Conservation (phyloP, 2,888 invertebrate genomes). For the Brenthis ino region DNA sequence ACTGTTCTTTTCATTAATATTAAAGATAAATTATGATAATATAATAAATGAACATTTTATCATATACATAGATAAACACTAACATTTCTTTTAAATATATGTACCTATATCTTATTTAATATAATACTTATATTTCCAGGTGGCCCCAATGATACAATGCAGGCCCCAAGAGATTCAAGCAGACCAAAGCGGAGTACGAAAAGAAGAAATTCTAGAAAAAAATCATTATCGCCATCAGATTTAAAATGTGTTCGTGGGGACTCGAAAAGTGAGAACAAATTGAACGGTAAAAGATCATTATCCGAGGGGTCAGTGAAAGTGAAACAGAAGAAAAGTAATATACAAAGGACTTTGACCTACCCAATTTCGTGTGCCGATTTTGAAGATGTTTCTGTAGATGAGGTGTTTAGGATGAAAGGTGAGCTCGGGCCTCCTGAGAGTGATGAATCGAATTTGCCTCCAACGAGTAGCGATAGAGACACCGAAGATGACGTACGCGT, state of each 20-base stretch:
- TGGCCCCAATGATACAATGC: slow-evolving; percentile 73
- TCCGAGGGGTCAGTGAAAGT: slow-evolving; percentile 77
- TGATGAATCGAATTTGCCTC: slow-evolving; percentile 75
- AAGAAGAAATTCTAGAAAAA: slow-evolving; percentile 77
- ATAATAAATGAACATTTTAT: too few relatives aligned
- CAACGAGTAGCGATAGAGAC: slow-evolving; percentile 77
- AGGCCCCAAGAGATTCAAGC: slow-evolving; percentile 72
- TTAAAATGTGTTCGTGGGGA: slow-evolving; percentile 67
- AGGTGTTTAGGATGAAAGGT: slow-evolving; percentile 62
- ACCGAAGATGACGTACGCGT: slow-evolving; percentile 75
- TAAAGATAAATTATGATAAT: too few relatives aligned
- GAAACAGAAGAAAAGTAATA: slow-evolving; percentile 76
- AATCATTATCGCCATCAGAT: slow-evolving; percentile 77
- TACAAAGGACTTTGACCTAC: slow-evolving; percentile 76
- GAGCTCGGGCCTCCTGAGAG: slow-evolving; percentile 63
- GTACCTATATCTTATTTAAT: too few relatives aligned
- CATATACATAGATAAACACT: too few relatives aligned
- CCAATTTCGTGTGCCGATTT: slow-evolving; percentile 67
- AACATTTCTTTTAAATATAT: too few relatives aligned
- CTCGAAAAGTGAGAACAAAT: slow-evolving; percentile 63
- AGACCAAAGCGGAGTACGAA: slow-evolving; percentile 75
- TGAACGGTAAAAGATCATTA: slow-evolving; percentile 67
- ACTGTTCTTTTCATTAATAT: too few relatives aligned
- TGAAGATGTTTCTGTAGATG: slow-evolving; percentile 59
- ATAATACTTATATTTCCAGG: slow-evolving; percentile 56